phyloP scores from a whole-genome alignment of 1,140 invertebrate genomes.

The Eciton burchellii region DNA sequence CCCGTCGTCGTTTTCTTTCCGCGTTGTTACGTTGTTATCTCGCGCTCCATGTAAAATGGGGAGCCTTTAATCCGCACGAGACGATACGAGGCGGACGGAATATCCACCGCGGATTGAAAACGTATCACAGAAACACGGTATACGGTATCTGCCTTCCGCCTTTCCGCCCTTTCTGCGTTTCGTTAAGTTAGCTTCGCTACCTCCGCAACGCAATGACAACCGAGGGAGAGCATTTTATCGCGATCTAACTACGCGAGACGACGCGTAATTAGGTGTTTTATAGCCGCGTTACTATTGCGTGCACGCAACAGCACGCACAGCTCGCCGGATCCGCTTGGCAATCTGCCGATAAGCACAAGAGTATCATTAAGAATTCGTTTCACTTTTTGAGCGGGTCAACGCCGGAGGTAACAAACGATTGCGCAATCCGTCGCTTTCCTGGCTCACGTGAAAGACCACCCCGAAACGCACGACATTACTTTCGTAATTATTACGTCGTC shows the following conservation, averaged over 20 bases:
- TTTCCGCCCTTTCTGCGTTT: no score
- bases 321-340: slow-evolving; percentile 17
- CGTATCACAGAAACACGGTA: no score
- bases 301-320: neutral
- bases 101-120: no score
- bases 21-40: no score
- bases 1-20: no score
- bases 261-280: slow-evolving; percentile 58
- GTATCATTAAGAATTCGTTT: slow-evolving; percentile 66
- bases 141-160: no score
- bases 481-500: slow-evolving; percentile 64
- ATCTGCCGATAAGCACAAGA: slow-evolving; percentile 22
- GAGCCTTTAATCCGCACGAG: no score
- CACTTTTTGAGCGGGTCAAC: slow-evolving; percentile 60
- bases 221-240: slow-evolving; percentile 63
- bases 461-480: slow-evolving; percentile 39
- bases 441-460: slow-evolving; percentile 40
- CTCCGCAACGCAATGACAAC: slow-evolving; percentile 63
- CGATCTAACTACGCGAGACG: slow-evolving; percentile 60
- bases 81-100: no score
- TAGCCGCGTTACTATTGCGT: slow-evolving; percentile 22
- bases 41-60: no score
- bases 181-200: neutral
- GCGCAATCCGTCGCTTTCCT: slow-evolving; percentile 29
- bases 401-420: slow-evolving; percentile 41